Base-by-base conservation (phyloP, 2,113 vertebrate genomes). In the Prunella himalayana region DNA sequence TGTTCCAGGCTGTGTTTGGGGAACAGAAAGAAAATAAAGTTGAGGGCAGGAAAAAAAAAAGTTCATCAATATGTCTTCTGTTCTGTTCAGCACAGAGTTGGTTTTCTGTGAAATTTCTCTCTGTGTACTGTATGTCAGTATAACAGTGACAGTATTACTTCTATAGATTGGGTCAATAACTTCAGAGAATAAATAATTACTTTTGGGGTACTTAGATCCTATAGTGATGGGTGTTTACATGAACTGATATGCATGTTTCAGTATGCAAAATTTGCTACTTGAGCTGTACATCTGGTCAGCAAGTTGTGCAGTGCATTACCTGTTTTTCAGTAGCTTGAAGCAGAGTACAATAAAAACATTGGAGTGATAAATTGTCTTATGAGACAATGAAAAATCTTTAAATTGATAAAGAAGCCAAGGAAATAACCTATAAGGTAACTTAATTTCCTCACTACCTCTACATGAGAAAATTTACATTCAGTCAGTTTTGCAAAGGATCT, bases 41-140 rank as follows among this genome's bases (percentile, higher is more conserved):
- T 2, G 3, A 79, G 10, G 2, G 6, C 2, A 3, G 37, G 22
- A 54, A 72, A 54, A 60, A 69, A 25, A 51, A 60, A 20, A 35
- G 17, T 24, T 59, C 0, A 1, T 19, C 6, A 24, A 73, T 51
- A 41, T 0, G 0, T 39, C 25, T 53, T 79, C 12, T 60, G 8
- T 16, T 85, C 82, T 54, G 30, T 72, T 17, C 31, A 27, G 35
- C 7, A 27, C 5, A 24, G 16, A 24, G 10, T 54, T 64, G 11
- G 16, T 30, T 86, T 72, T 45, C 15, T 30, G 50, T 33, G 45
- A 83, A 41, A 69, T 91, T 83, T 77, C 28, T 57, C 17, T 76
- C 25, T 47, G 8, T 79, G 15, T 47, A 25, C 37, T 23, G 9
- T 51, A 30, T 37, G 15, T 61, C 54, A 83, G 3, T 35, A 21